Evolutionary conservation across 64 coral and sea anemone genomes (phyloP), one percentile per base, ranked within the genome.

Genomic region (Stichodactyla helianthus): DNA sequence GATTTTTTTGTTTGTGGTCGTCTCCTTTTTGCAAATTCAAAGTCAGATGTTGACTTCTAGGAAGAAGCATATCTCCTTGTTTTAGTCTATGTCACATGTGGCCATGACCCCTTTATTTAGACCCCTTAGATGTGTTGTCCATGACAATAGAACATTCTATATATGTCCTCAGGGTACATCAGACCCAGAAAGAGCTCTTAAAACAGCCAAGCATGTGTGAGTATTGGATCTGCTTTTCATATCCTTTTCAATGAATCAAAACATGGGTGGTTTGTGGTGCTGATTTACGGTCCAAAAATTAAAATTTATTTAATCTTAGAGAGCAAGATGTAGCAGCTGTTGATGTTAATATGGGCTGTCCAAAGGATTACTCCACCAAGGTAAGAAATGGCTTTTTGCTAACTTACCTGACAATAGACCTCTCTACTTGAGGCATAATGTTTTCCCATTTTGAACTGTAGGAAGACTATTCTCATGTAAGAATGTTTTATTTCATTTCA

Each of bases 301-400:
- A 5, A 65, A 65, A 16, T 79, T 51, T 1, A 0, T 55, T 57
- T 31, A 51, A 25, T 55, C 62, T 22, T 52, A 99, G 97, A 15
- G 93, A 95, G 67, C 61, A 93, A 86, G 93, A 99, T 86, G 93
- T 99, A 5, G 89, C 97, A 70, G 97, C 93, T 50, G 82, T 99
- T 89, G 97, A 99, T 93, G 93, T 99, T 0, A 99, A 99, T 54
- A 99, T 99, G 97, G 97, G 97, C 11, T 99, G 97, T 88, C 97
- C 97, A 11, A 99, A 99, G 86, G 97, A 99, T 91, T 99, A 99
- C 83, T 99, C 97, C 23, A 89, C 94, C 6, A 99, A 99, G 93
- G 97, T 99, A 68, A 6, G 23, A 17, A 35, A 15, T 12, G 23
- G 2, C 1, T 67, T 64, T 51, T 16, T 35, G 26, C 62, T 31